Evolutionary conservation across 2,888 invertebrate species (phyloP), one percentile per base, ranked within the genome.

Genomic region (Caenorhabditis sp.): DNA sequence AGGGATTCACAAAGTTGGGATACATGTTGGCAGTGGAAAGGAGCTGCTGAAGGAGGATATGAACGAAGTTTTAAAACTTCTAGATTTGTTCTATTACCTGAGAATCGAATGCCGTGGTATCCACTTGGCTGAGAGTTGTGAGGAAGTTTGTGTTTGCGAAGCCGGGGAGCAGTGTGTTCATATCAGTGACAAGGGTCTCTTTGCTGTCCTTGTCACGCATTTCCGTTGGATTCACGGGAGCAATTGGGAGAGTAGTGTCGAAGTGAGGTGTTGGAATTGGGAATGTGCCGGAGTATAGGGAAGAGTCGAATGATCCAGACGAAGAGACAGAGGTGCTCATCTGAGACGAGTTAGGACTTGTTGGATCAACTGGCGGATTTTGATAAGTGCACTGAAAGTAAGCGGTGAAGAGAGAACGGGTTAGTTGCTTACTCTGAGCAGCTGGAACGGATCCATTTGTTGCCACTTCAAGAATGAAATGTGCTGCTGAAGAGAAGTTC

Each of bases 361-460:
- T 20, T 13, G 71, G 20, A 18, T 55, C 64, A 22, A 44, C 26
- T 0, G 64, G 5, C 9, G 69, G 5, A 15, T 22, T 47, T 11
- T 72, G 74, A 32, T 65, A 37, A 28, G 60, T 35, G 51, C 50
- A 70, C 70, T 70, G 60, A 9, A 68, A 61, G 18, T 28, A n/a
- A n/a, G n/a, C n/a, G n/a, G n/a, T n/a, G n/a, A n/a, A n/a, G n/a
- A n/a, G n/a, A n/a, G n/a, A n/a, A n/a, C n/a, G n/a, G n/a, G n/a
- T n/a, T n/a, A n/a, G n/a, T n/a, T 1, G 50, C 67, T 51, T 24
- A 82, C 82, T 65, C 68, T 67, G 13, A 82, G 61, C 18, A 82
- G 51, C 44, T 78, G 72, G 13, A 82, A 78, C 8, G 82, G 60
- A 32, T 82, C 82, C 32, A 82, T 50, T 8, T 69, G 77, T 35